A percentile compares a stretch with the other conserved stretches of the same genome.
phyloP scores from a whole-genome alignment of 2,888 invertebrate species.

The Epinotia nisella region DNA sequence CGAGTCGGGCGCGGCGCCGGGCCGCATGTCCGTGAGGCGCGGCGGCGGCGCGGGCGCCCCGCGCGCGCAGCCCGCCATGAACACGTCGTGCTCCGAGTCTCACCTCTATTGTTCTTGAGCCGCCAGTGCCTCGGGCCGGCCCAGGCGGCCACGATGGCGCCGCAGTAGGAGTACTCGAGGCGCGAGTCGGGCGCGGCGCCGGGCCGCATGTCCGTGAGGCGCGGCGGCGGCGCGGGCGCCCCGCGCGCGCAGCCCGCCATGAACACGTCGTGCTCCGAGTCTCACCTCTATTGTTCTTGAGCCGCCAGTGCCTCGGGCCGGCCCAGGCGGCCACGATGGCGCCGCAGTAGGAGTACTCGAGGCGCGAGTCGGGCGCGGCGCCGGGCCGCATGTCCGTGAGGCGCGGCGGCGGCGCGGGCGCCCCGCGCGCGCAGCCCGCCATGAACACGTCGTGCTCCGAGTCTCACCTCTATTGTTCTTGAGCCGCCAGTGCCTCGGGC shows the following conservation, averaged over 20 bases:
- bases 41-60: constrained; percentile 58
- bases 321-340: constrained; percentile 89
- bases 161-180: constrained; percentile 89
- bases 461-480: constrained; percentile 80
- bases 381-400: constrained; percentile 70
- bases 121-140: constrained; percentile 95
- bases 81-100: no score
- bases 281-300: constrained; percentile 82
- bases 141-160: constrained; percentile 87
- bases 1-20: constrained; percentile 74
- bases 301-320: constrained; percentile 93
- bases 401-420: constrained; percentile 55
- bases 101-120: constrained; percentile 82
- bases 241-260: no score
- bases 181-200: constrained; percentile 73
- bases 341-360: constrained; percentile 89
- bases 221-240: constrained; percentile 56
- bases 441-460: no score
- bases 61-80: no score
- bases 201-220: constrained; percentile 68
- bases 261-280: no score
- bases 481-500: constrained; percentile 93
- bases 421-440: constrained; percentile 66
- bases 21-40: constrained; percentile 63
- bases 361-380: constrained; percentile 73